These are phyloP conservation scores for Echinops telfairi DNA, from an alignment of 2,113 vertebrate genomes.

Conservation along the genomic window DNA sequence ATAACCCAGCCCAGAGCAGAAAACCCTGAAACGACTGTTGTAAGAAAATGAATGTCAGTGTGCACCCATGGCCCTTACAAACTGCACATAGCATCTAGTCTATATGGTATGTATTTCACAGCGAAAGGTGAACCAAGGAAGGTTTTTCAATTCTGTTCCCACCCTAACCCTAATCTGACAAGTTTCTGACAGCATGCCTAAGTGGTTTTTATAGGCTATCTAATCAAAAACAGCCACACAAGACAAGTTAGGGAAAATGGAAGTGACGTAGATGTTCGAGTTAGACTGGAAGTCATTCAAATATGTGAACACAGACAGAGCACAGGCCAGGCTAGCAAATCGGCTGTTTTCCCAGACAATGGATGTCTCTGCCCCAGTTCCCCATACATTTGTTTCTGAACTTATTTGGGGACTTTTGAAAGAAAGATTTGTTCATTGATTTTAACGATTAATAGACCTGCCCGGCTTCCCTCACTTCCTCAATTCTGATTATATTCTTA, in stretches of 20 bases:
- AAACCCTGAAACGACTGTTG: conserved; percentile 30
- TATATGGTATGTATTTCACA: not conserved
- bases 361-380: conserved; percentile 32
- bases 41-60: conserved; percentile 24
- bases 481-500: conserved; percentile 62
- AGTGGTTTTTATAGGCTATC: conserved; percentile 17
- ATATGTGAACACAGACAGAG: not conserved
- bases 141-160: conserved; percentile 60
- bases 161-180: conserved; percentile 7
- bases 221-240: conserved; percentile 17
- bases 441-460: conserved; percentile 33
- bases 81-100: not conserved
- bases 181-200: conserved; percentile 47
- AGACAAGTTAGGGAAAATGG: conserved; percentile 33
- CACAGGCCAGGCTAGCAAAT: not conserved
- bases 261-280: conserved; percentile 35
- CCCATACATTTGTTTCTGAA: conserved; percentile 53
- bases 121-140: not conserved
- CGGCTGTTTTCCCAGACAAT: conserved; percentile 40
- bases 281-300: conserved; percentile 2
- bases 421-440: conserved; percentile 50
- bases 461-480: conserved; percentile 67
- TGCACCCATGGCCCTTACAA: not conserved
- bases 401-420: conserved; percentile 61
- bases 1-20: conserved; percentile 12